Evolutionary conservation across 2,113 vertebrate genomes (phyloP), one percentile per base, ranked within the genome.

Genomic region (Camelus bactrianus): DNA sequence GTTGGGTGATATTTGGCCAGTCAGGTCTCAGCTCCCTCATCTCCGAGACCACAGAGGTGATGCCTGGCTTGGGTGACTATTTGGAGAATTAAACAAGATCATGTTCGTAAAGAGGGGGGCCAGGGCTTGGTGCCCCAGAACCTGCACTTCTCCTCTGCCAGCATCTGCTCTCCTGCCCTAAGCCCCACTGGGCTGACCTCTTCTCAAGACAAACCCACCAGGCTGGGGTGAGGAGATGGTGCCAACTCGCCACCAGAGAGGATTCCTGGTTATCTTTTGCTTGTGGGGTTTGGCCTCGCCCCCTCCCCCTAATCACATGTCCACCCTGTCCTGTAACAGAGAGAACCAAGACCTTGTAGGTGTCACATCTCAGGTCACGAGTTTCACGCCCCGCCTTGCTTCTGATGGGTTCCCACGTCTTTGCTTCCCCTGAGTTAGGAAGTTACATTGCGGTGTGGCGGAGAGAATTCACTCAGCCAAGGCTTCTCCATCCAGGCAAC

Each of bases 241-340:
- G 3, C 8, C n/a, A 6, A 4, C 26, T 32, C 8, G 3, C 64
- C 6, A 0, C 3, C 17, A 58, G 32, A 7, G 0, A 22, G 58
- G 17, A 30, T 26, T 54, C 48, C 52, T 8, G 12, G 9, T 6
- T 17, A 7, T 32, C 19, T 15, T 70, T 67, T 60, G 67, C 11
- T 75, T 93, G 46, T 30, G 5, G 15, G 30, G 52, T 73, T 62
- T 50, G 30, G 64, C 58, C 60, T 14, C 5, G 54, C 3, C 0
- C 8, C 16, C 8, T 58, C 3, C 35, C 50, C 28, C 16, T 52
- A 12, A 6, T 28, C 42, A 58, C 5, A 19, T 8, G 1, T 38
- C 15, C 10, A 50, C 26, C 12, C 7, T 42, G 9, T 65, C 54
- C 20, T 14, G 30, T 28, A 17, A 62, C 73, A 50, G 38, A 60